These are phyloP conservation scores for Mirounga angustirostris DNA, from an alignment of 2,113 vertebrate genomes.

Conservation along the genomic window DNA sequence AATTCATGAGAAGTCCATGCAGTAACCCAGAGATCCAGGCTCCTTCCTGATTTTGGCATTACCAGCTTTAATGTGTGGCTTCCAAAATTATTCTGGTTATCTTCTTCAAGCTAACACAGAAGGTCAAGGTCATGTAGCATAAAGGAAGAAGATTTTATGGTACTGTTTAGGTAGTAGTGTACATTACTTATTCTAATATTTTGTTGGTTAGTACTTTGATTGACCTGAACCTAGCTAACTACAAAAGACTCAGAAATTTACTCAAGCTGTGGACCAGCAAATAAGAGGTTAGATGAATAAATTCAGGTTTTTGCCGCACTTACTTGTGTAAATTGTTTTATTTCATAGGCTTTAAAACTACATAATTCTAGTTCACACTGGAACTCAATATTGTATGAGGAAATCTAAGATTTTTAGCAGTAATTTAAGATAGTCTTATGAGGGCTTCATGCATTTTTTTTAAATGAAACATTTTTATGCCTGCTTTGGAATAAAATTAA, in stretches of 20 bases:
- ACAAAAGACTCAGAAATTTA: neutral
- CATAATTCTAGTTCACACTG: neutral
- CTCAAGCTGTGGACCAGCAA: neutral
- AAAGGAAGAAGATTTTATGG: neutral
- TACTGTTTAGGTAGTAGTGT: neutral
- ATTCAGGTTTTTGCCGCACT: neutral
- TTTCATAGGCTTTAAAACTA: neutral
- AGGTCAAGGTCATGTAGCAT: neutral
- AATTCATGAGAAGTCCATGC: neutral
- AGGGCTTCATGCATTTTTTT: neutral
- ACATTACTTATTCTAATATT: neutral
- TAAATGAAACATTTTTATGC: neutral
- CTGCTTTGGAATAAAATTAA: slow-evolving; percentile 35
- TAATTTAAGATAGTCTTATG: neutral
- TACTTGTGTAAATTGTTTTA: neutral
- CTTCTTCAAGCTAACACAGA: neutral
- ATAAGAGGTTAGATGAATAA: neutral
- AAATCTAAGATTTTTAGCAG: slow-evolving; percentile 24
- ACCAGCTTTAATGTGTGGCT: neutral
- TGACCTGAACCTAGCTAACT: neutral
- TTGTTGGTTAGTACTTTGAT: neutral
- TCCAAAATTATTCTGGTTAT: neutral
- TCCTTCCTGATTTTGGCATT: neutral
- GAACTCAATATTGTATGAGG: neutral
- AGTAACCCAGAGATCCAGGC: neutral